Base-by-base conservation (phyloP, 30 jellyfish, hydroid and myxozoan species). In the Hydractinia symbiolongicarpus region DNA sequence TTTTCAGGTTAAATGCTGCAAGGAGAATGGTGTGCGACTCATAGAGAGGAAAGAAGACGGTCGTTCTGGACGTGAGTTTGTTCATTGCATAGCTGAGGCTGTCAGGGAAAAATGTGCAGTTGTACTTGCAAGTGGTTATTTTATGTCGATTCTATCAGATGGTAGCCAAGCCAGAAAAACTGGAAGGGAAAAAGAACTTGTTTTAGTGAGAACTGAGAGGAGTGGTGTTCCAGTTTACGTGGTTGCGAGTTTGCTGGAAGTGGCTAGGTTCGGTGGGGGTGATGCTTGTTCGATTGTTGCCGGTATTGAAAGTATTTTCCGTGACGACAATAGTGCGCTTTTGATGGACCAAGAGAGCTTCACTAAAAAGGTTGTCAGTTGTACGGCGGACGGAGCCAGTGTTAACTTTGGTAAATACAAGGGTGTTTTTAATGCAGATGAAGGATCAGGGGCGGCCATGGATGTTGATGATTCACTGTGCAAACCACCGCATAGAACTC, bases 61-160 rank as follows among this genome's bases (percentile, higher is more conserved):
- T 17, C 61, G 83, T 58, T 44, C 86, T 16, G 84, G 83, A 17
- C 44, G 64, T 17, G 85, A 79, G 66, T 79, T 56, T 62, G 86
- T 79, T 62, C 84, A 79, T 53, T 79, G 86, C 66, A 79, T 79
- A 44, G n/a, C 86, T 19, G 83, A 79, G 83, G 86, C 84, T 56
- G 86, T 62, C 17, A n/a, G 17, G 11, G 86, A 62, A 67, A 56
- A 50, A 79, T 56, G 83, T 50, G 84, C 30, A 76, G 40, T 76
- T 78, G 79, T 10, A 76, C 84, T 11, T 76, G 58, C 81, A 76
- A 53, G 84, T 77, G 55, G 13, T 78, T 76, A 19, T n/a, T 14
- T 68, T 19, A 1, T n/a, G 78, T 19, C 44, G 44, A 14, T 10
- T 11, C 50, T 21, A 30, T 30, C 44, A 30, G 44, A 30, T 30